Evolutionary conservation across 2,113 vertebrate genomes (phyloP).

Genomic region (Lamprotornis superbus): DNA sequence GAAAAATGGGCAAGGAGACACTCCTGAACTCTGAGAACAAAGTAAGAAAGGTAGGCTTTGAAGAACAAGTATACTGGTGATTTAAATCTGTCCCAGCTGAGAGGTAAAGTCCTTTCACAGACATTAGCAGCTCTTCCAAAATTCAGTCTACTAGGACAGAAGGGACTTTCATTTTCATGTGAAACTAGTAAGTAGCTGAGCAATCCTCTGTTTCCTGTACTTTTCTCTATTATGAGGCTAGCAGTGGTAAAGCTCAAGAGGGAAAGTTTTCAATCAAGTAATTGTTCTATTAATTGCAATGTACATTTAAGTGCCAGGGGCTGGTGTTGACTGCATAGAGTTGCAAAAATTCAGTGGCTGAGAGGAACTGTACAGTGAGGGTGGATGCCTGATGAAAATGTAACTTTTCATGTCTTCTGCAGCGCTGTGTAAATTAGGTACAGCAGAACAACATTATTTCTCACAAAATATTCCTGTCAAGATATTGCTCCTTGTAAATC

Average conservation of each 20-base stretch:
- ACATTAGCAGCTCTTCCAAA: background rate
- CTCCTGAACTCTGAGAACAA: background rate
- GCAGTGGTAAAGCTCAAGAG: background rate
- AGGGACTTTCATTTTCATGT: background rate
- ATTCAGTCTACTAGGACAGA: background rate
- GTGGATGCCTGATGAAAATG: rapidly evolving
- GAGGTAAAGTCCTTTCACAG: background rate
- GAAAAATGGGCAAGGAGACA: background rate
- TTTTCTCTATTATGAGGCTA: background rate
- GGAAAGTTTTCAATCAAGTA: background rate
- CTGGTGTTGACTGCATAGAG: background rate
- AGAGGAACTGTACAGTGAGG: background rate
- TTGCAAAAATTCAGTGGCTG: background rate
- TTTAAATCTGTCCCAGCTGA: background rate
- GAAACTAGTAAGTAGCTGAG: background rate
- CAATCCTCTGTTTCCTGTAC: background rate
- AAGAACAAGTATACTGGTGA: background rate
- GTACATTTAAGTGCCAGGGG: background rate
- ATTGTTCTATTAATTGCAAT: background rate
- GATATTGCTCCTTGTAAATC: background rate
- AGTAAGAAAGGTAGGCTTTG: background rate
- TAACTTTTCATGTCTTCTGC: background rate
- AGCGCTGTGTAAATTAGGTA: background rate
- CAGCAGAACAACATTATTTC: background rate
- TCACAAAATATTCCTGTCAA: conserved; percentile 2